These are phyloP conservation scores for Psix sp. DNA, from an alignment of 1,140 invertebrate genomes.

Conservation along the genomic window DNA sequence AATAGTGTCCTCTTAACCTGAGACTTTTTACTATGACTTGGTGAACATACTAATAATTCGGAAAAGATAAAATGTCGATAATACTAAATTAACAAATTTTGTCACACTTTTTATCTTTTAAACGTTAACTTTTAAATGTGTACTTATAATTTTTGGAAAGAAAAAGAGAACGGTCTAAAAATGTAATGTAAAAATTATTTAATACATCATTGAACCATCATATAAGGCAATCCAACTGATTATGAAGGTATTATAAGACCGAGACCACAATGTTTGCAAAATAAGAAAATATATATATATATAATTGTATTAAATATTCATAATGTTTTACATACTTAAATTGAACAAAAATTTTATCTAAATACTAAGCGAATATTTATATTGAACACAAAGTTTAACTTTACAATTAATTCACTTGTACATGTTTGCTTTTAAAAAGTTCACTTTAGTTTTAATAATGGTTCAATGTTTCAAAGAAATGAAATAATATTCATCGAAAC, in stretches of 20 bases:
- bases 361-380: background rate
- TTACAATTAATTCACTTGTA: too few relatives aligned
- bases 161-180: slow-evolving; percentile 1
- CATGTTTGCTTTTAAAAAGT: too few relatives aligned
- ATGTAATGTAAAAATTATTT: slow-evolving; percentile 1
- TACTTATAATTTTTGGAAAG: background rate
- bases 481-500: too few relatives aligned
- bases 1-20: slow-evolving; percentile 12
- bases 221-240: slow-evolving; percentile 1
- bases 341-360: background rate
- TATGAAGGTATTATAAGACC: slow-evolving; percentile 7
- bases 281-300: background rate
- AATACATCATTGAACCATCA: background rate
- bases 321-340: too few relatives aligned
- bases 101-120: too few relatives aligned
- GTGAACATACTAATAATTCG: background rate
- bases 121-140: too few relatives aligned
- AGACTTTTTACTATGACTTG: slow-evolving; percentile 18
- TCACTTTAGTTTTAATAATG: too few relatives aligned
- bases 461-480: too few relatives aligned
- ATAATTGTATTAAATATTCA: too few relatives aligned
- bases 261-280: background rate
- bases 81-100: too few relatives aligned
- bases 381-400: too few relatives aligned
- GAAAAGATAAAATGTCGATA: background rate